These are phyloP conservation scores for Periphyllus acericola DNA, from an alignment of 2,888 invertebrate species.

Conservation along the genomic window DNA sequence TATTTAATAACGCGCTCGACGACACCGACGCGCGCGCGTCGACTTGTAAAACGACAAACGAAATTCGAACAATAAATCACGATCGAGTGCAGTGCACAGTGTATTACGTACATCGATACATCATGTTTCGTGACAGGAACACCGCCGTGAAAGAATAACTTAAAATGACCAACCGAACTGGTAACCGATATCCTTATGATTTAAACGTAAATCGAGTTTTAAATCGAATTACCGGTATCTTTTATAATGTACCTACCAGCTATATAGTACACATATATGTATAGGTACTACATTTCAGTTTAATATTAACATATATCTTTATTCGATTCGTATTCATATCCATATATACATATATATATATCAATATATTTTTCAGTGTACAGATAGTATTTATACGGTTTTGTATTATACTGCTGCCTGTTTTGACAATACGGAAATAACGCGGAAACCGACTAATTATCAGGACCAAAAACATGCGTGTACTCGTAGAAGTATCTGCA, in stretches of 20 bases:
- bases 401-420: no score
- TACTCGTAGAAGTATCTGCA: no score
- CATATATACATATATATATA: neutral
- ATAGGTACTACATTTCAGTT: neutral
- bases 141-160: slow-evolving; percentile 12
- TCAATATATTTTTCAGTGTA: neutral
- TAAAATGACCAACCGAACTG: neutral
- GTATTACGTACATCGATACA: neutral
- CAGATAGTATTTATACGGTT: no score
- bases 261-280: no score
- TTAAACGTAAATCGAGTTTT: neutral
- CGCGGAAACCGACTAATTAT: no score
- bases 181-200: neutral
- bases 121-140: slow-evolving; percentile 20
- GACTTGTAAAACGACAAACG: slow-evolving; percentile 1
- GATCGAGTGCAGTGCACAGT: neutral
- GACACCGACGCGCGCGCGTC: neutral
- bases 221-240: neutral
- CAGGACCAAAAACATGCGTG: no score
- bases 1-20: neutral
- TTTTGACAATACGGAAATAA: neutral
- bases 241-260: neutral
- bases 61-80: slow-evolving; percentile 23
- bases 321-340: neutral
- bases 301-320: neutral